Conservation (phyloP, 1,140 invertebrate species). For the Aphaenogaster floridana region DNA sequence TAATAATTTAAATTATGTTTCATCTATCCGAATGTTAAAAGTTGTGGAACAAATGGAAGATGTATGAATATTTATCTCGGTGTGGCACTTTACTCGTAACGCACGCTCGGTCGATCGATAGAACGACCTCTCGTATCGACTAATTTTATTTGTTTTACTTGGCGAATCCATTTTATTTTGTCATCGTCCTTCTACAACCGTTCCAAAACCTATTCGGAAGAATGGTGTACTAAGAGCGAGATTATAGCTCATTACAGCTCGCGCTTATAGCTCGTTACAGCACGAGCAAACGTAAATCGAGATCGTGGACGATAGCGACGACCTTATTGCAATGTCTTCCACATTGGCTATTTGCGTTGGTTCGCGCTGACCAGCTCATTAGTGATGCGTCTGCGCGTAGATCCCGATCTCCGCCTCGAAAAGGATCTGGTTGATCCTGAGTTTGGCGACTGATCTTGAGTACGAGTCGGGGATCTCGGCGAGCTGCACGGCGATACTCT, state of each 20-base stretch:
- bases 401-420: slow-evolving; percentile 80
- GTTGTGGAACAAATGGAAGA: neutral
- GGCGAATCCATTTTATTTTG: neutral
- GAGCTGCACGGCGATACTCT: slow-evolving; percentile 78
- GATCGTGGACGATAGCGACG: neutral
- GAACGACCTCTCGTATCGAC: neutral
- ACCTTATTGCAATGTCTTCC: neutral
- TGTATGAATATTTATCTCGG: neutral
- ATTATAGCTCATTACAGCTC: neutral
- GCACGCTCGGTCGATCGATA: neutral
- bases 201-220: neutral
- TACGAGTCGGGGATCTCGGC: slow-evolving; percentile 80
- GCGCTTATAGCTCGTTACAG: neutral
- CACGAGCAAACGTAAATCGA: slow-evolving; percentile 18
- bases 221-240: neutral
- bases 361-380: slow-evolving; percentile 40
- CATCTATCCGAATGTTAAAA: neutral
- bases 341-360: neutral
- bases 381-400: slow-evolving; percentile 77
- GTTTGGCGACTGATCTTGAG: slow-evolving; percentile 79
- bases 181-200: neutral
- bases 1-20: slow-evolving; percentile 3
- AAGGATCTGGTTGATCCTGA: slow-evolving; percentile 79
- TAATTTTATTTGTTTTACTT: slow-evolving; percentile 24
- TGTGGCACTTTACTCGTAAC: neutral